Evolutionary conservation across 2,113 vertebrate species (phyloP).

Genomic region (Pristiophorus japonicus): DNA sequence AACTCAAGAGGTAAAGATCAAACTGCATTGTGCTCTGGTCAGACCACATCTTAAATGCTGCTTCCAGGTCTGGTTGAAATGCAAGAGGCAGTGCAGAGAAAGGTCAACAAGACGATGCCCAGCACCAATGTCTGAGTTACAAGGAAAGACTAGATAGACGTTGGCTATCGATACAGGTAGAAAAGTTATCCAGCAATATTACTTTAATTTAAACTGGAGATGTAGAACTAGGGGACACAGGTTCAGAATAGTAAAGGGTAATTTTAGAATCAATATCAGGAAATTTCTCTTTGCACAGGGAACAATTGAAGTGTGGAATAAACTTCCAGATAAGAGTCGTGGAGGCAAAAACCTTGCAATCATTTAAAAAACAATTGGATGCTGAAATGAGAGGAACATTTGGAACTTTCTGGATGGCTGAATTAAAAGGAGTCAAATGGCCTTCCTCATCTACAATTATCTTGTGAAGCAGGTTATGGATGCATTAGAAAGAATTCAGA

Average conservation of each 20-base stretch:
- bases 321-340: not conserved
- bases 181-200: not conserved
- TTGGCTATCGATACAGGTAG: too few species aligned
- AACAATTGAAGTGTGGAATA: not conserved
- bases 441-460: not conserved
- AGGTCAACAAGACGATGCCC: not conserved
- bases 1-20: not conserved
- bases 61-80: not conserved
- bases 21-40: not conserved
- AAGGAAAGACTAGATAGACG: not conserved
- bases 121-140: not conserved
- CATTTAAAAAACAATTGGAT: not conserved
- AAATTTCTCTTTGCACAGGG: not conserved
- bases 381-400: not conserved
- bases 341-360: not conserved
- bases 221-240: not conserved
- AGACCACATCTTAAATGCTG: not conserved
- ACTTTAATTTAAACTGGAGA: not conserved
- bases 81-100: not conserved
- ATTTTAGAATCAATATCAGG: not conserved
- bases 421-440: not conserved
- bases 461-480: not conserved
- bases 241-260: not conserved
- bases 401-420: not conserved
- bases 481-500: not conserved